Conservation (phyloP, 2,888 invertebrate species). For the Nemotelus pantherinus region DNA sequence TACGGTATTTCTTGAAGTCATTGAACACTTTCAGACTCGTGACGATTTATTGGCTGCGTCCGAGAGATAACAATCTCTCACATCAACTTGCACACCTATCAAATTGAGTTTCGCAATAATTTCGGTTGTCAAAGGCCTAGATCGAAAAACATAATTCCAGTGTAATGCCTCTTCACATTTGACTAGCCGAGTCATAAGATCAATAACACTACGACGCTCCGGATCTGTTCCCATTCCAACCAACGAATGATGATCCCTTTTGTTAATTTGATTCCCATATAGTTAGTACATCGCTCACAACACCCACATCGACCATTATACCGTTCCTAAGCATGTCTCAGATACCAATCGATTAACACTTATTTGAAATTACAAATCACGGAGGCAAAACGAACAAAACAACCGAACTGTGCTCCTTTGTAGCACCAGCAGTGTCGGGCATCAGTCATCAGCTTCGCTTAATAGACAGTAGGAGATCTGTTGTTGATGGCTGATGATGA, state of each 20-base stretch:
- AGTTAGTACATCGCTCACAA: constrained; percentile 38
- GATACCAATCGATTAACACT: constrained; percentile 44
- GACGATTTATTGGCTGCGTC: constrained; percentile 38
- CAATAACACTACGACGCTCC: constrained; percentile 25
- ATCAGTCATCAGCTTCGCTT: constrained; percentile 23
- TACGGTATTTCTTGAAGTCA: constrained; percentile 33
- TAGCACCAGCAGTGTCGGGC: neutral
- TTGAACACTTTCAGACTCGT: constrained; percentile 23
- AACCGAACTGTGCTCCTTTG: neutral
- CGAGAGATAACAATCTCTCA: constrained; percentile 21
- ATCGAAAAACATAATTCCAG: constrained; percentile 23
- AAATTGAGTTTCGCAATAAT: neutral
- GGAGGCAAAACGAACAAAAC: constrained; percentile 12
- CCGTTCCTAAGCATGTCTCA: constrained; percentile 29
- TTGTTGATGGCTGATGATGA: constrained; percentile 9
- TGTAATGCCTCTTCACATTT: constrained; percentile 22
- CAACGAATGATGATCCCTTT: constrained; percentile 37
- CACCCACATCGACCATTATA: constrained; percentile 40
- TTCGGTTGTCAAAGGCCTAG: neutral
- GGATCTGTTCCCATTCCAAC: constrained; percentile 34
- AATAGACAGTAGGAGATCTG: constrained; percentile 34
- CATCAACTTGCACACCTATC: neutral
- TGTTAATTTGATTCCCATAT: constrained; percentile 44
- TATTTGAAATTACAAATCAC: constrained; percentile 21
- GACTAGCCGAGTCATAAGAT: constrained; percentile 34